Evolutionary conservation across 1,140 invertebrate species (phyloP).

Genomic region (Lineus longissimus): DNA sequence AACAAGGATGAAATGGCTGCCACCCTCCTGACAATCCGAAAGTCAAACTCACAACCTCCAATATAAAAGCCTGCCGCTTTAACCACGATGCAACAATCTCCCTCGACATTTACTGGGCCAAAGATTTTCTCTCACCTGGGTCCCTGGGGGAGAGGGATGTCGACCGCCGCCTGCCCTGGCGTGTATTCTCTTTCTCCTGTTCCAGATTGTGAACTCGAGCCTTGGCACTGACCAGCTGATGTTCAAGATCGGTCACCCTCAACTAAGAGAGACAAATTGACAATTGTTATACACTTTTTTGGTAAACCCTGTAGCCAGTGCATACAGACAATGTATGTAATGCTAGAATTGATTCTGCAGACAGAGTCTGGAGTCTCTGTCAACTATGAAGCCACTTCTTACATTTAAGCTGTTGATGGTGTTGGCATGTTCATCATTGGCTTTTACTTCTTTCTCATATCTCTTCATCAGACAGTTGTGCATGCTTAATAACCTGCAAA

Average conservation of each 20-base stretch:
- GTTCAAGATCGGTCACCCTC: conserved; percentile 27
- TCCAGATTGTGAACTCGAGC: conserved; percentile 10
- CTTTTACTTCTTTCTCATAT: conserved; percentile 40
- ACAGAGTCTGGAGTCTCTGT: no score
- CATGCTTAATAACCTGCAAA: conserved; percentile 32
- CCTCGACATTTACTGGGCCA: no score
- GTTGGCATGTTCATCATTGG: conserved; percentile 31
- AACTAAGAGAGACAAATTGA: conserved; percentile 20
- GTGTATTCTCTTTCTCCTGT: conserved; percentile 28
- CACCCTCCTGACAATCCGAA: no score
- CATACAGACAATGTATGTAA: no score
- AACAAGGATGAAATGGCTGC: no score
- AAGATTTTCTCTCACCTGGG: background rate
- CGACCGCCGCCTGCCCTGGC: background rate
- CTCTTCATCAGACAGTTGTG: conserved; percentile 35
- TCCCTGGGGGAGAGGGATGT: background rate
- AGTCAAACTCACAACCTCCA: no score
- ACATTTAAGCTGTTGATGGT: conserved; percentile 36
- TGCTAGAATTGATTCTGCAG: no score
- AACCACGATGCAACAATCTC: no score
- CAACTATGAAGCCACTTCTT: conserved; percentile 9
- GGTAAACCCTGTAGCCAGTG: background rate
- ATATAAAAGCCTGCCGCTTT: no score
- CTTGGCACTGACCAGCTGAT: background rate
- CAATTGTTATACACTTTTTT: background rate